Evolutionary conservation across 2,113 vertebrate genomes (phyloP).

Genomic region (Chaetorhynchus papuensis): DNA sequence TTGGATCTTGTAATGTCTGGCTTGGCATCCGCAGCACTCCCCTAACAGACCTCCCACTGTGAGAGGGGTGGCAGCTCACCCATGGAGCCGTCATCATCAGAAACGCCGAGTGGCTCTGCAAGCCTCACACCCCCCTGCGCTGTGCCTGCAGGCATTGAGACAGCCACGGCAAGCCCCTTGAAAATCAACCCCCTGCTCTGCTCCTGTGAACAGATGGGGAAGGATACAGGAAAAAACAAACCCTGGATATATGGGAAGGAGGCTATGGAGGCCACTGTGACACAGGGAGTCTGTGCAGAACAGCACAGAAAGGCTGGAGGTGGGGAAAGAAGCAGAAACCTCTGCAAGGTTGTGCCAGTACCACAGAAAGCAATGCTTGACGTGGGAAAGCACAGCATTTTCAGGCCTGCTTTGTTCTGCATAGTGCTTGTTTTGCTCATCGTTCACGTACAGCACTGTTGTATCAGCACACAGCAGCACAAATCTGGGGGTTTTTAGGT

Average conservation of each 20-base stretch:
- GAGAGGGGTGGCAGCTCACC: conserved; percentile 19
- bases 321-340: background rate
- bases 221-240: background rate
- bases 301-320: background rate
- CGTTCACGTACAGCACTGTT: background rate
- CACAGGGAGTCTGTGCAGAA: background rate
- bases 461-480: background rate
- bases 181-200: background rate
- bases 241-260: background rate
- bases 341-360: background rate
- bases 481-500: background rate
- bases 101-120: background rate
- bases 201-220: background rate
- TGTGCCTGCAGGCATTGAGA: background rate
- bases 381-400: background rate
- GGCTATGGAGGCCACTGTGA: background rate
- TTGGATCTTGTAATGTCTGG: conserved; percentile 67
- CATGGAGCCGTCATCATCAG: conserved; percentile 9
- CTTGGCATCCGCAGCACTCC: conserved; percentile 42
- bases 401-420: background rate
- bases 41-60: conserved; percentile 50
- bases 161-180: background rate
- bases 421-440: background rate
- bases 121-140: background rate
- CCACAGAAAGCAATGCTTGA: background rate